Evolutionary conservation across 2,797 vertebrate genomes (phyloP).

Genomic region (Sebastes alutus): DNA sequence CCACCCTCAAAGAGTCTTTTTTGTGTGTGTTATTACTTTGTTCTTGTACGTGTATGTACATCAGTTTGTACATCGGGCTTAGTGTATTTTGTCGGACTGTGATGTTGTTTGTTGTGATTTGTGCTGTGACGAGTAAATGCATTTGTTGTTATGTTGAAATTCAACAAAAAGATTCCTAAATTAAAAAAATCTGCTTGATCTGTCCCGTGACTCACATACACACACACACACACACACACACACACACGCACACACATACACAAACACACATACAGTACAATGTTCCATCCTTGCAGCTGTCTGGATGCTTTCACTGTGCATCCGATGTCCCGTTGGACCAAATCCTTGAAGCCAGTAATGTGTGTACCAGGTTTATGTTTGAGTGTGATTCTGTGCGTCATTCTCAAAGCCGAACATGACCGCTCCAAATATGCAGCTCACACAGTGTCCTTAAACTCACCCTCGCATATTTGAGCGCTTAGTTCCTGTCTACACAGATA

Average conservation of each 20-base stretch:
- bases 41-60: not conserved
- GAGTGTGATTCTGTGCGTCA: not conserved
- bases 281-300: conserved; percentile 36
- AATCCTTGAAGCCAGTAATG: not conserved
- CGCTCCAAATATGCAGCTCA: not conserved
- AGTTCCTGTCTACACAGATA: not conserved
- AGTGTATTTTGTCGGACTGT: not conserved
- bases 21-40: not conserved
- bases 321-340: conserved; percentile 16
- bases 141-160: not conserved
- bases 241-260: not conserved
- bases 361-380: not conserved
- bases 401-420: not conserved
- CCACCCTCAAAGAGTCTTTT: not conserved
- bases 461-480: not conserved
- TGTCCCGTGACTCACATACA: not conserved
- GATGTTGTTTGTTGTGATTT: too few relatives aligned
- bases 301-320: not conserved
- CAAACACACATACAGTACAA: not conserved
- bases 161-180: not conserved
- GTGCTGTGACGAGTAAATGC: not conserved
- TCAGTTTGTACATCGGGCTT: not conserved
- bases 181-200: not conserved
- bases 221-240: not conserved
- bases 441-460: not conserved